These are phyloP conservation scores for Pantherophis alleghaniensis DNA, from an alignment of 2,797 vertebrate genomes.

Conservation along the genomic window DNA sequence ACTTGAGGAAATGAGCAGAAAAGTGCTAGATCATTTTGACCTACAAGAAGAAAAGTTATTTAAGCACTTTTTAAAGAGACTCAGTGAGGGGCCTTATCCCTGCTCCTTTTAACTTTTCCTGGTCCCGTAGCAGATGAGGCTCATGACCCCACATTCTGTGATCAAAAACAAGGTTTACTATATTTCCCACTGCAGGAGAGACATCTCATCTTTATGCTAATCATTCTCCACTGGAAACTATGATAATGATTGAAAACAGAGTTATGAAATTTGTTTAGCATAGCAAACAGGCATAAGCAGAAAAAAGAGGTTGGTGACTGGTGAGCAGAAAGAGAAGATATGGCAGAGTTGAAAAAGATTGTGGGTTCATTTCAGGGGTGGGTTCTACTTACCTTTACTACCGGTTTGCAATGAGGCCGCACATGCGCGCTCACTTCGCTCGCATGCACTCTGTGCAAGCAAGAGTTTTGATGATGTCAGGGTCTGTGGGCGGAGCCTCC, in stretches of 20 bases:
- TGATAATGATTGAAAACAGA: conserved; percentile 32
- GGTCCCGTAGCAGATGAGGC: conserved; percentile 43
- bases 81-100: conserved; percentile 14
- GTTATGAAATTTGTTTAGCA: conserved; percentile 53
- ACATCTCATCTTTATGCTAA: conserved; percentile 61
- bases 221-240: conserved; percentile 61
- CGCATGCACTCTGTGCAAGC: too few species aligned
- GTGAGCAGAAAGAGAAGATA: neutral
- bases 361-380: neutral
- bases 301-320: neutral
- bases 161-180: conserved; percentile 47
- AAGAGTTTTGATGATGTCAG: too few species aligned
- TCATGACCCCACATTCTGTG: conserved; percentile 47
- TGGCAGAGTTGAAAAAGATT: neutral
- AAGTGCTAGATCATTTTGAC: conserved; percentile 50
- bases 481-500: too few species aligned
- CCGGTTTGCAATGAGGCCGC: too few species aligned
- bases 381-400: too few species aligned
- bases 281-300: conserved; percentile 20
- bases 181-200: conserved; percentile 42
- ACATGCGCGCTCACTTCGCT: too few species aligned
- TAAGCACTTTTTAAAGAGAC: conserved; percentile 41
- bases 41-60: conserved; percentile 34
- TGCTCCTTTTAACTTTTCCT: neutral
- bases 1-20: conserved; percentile 27